These are phyloP conservation scores for Ctenochaetus hawaiiensis DNA, from an alignment of 2,797 vertebrate species.

Conservation along the genomic window DNA sequence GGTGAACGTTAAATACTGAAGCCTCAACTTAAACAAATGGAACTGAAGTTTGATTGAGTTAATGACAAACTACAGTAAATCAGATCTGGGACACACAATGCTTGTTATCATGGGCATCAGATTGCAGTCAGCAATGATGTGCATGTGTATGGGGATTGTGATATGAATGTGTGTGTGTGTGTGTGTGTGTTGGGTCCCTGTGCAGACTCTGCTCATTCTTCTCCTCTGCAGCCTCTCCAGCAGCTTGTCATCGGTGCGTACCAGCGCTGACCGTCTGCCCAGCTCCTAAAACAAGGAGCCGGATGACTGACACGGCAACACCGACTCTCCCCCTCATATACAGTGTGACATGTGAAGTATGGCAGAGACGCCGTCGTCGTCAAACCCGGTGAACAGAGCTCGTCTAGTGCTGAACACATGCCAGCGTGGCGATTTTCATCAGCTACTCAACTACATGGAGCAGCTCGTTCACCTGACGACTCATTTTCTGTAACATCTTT, in stretches of 20 bases:
- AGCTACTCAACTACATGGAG: slow-evolving; percentile 55
- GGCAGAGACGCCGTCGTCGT: slow-evolving; percentile 15
- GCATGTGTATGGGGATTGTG: slow-evolving; percentile 40
- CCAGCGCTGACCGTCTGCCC: slow-evolving; percentile 56
- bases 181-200: slow-evolving; percentile 38
- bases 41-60: slow-evolving; percentile 27
- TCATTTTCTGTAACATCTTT: slow-evolving; percentile 40
- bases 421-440: slow-evolving; percentile 49
- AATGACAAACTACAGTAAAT: slow-evolving; percentile 42
- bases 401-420: slow-evolving; percentile 39
- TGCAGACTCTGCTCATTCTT: slow-evolving; percentile 66
- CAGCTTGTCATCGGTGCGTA: slow-evolving; percentile 77
- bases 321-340: slow-evolving; percentile 42
- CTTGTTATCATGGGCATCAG: slow-evolving; percentile 57
- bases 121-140: slow-evolving; percentile 51
- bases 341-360: slow-evolving; percentile 41
- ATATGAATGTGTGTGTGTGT: slow-evolving; percentile 36
- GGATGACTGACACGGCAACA: slow-evolving; percentile 71
- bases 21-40: slow-evolving; percentile 18
- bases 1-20: slow-evolving; percentile 27
- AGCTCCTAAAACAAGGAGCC: slow-evolving; percentile 64
- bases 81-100: slow-evolving; percentile 24
- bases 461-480: slow-evolving; percentile 29
- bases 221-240: slow-evolving; percentile 60
- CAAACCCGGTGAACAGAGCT: slow-evolving; percentile 7